phyloP scores from a whole-genome alignment of 2,113 vertebrate genomes.

The Channa maculata region DNA sequence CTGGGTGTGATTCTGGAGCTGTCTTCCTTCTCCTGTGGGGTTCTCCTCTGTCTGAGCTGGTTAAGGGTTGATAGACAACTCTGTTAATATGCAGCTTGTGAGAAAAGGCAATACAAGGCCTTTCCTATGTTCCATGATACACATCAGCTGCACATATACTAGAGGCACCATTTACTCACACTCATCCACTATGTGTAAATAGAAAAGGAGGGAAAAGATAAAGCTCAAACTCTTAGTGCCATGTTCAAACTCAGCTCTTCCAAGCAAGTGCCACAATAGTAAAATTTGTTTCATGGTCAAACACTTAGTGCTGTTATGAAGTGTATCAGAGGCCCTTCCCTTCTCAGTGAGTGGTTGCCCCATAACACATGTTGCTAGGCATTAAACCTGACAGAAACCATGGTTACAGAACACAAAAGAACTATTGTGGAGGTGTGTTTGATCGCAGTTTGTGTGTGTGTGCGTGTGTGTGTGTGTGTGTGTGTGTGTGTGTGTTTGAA shows the following conservation, averaged over 20 bases:
- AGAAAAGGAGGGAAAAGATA: background rate
- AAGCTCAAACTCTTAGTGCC: constrained; percentile 29
- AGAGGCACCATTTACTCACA: background rate
- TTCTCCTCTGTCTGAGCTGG: constrained; percentile 63
- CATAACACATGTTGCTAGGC: constrained; percentile 83
- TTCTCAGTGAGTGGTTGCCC: constrained; percentile 76
- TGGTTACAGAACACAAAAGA: constrained; percentile 81
- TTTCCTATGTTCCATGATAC: constrained; percentile 21
- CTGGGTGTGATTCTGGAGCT: constrained; percentile 69
- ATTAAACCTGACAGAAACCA: constrained; percentile 84
- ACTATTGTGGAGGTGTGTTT: constrained; percentile 81
- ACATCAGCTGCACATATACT: constrained; percentile 17
- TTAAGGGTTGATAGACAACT: constrained; percentile 73
- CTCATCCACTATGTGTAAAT: constrained; percentile 30
- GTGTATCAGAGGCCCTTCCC: constrained; percentile 70
- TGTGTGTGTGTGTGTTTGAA: constrained; percentile 70
- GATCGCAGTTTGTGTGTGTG: constrained; percentile 71
- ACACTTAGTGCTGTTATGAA: constrained; percentile 75
- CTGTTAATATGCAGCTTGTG: constrained; percentile 60
- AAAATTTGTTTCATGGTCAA: constrained; percentile 76
- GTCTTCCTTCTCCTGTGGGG: constrained; percentile 60
- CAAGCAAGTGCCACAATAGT: constrained; percentile 56
- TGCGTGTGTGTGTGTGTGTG: constrained; percentile 32
- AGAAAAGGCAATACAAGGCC: constrained; percentile 44
- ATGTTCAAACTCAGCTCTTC: constrained; percentile 51